Percentiles rank a stretch among this genome's conserved stretches.
phyloP scores from a whole-genome alignment of 1,140 invertebrate genomes.

The Orius insidiosus region DNA sequence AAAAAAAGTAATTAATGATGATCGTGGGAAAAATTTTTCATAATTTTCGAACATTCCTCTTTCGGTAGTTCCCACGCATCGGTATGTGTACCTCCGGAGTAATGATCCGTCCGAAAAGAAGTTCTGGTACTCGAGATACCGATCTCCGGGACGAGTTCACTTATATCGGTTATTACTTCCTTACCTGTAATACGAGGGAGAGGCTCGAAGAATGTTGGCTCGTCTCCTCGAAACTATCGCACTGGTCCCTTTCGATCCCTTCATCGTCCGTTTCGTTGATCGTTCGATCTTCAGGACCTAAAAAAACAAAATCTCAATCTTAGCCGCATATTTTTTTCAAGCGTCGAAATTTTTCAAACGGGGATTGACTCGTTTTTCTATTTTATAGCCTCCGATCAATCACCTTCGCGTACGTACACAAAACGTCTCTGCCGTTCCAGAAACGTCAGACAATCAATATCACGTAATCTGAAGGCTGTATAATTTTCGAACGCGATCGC shows the following conservation, averaged over 20 bases:
- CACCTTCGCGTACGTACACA: too few species aligned
- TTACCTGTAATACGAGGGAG: constrained; percentile 18
- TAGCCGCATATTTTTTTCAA: too few species aligned
- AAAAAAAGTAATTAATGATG: too few species aligned
- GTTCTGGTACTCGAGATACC: not conserved
- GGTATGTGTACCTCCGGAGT: not conserved
- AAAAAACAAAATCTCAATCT: constrained; percentile 14
- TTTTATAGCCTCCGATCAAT: too few species aligned
- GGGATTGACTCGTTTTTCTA: too few species aligned
- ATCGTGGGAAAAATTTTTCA: too few species aligned
- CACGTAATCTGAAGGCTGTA: too few species aligned
- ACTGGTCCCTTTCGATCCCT: constrained; percentile 75
- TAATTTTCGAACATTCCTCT: not conserved
- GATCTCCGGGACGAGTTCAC: constrained; percentile 8
- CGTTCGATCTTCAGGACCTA: constrained; percentile 11
- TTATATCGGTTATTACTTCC: constrained; percentile 7
- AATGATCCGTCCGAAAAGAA: not conserved
- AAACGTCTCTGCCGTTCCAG: too few species aligned
- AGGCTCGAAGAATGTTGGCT: constrained; percentile 10
- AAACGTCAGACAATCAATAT: too few species aligned
- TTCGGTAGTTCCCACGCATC: not conserved
- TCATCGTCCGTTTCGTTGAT: constrained; percentile 62
- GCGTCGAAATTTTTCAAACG: too few species aligned
- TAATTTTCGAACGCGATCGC: too few species aligned
- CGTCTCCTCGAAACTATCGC: constrained; percentile 44